Evolutionary conservation across 2,113 vertebrate genomes (phyloP), one percentile per base, ranked within the genome.

Genomic region (Circaetus cinerascens): DNA sequence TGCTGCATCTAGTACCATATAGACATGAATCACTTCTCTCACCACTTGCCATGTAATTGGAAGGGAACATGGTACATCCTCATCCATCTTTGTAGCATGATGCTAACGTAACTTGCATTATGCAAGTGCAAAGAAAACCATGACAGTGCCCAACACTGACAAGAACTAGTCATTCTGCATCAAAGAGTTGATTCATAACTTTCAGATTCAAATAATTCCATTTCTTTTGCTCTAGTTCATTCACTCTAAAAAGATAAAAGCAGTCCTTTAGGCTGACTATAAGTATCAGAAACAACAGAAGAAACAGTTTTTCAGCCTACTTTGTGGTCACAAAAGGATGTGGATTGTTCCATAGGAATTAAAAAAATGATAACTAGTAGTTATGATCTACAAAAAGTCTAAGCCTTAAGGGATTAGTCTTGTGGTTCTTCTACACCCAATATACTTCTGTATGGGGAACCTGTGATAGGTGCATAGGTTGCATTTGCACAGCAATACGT

Each of bases 401-500:
- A 56, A 85, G 5, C 3, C 15, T 80, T 53, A 41, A 32, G 32
- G 17, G 12, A 25, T 67, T 76, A 34, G 2, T 34, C 38, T 59
- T 36, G 53, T 3, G 0, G 16, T 62, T 60, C 38, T 68, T 30
- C 68, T 3, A 60, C 4, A 41, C 0, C 0, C 18, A 34, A 2
- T 21, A 15, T 36, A 2, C 3, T 13, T 38, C 27, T 46, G 4
- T 27, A 15, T 7, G 20, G 18, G 12, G 15, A 74, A 71, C 4
- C 5, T 40, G 8, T 36, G 60, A 25, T 25, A 62, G 26, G 10
- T 43, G 9, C 27, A 36, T 18, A 51, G 40, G 27, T 15, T 53
- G 4, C 21, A 26, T 7, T 22, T 69, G 25, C 15, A 36, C 30
- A 69, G 10, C 0, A 0, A 4, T 34, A 43, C 15, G 21, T 40